phyloP scores from a whole-genome alignment of 2,797 vertebrate species.

The Coregonus suidteri region DNA sequence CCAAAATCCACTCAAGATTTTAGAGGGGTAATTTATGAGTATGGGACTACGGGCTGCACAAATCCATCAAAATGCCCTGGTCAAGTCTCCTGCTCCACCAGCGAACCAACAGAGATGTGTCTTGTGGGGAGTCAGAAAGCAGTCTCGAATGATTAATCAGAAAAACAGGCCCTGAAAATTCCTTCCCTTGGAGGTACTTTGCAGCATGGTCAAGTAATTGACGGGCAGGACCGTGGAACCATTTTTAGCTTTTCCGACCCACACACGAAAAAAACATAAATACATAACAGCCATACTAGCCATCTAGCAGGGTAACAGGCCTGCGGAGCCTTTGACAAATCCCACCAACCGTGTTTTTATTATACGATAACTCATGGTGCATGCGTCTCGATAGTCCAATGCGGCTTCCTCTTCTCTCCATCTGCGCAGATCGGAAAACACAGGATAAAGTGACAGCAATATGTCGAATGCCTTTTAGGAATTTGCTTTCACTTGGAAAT shows the following conservation, averaged over 20 bases:
- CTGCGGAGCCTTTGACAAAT: background rate
- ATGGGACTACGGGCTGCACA: background rate
- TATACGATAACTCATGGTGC: background rate
- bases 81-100: too few relatives aligned
- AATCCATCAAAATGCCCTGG: background rate
- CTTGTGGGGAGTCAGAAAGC: background rate
- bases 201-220: conserved; percentile 5
- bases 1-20: background rate
- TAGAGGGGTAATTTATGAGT: background rate
- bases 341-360: background rate
- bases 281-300: too few relatives aligned
- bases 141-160: background rate
- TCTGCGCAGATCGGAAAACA: background rate
- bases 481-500: background rate
- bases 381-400: background rate
- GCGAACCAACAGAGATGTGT: background rate
- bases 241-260: conserved; percentile 13
- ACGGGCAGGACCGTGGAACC: background rate
- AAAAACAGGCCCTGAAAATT: conserved; percentile 3
- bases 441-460: background rate
- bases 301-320: background rate
- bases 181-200: background rate
- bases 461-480: background rate
- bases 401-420: background rate
- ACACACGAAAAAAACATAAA: background rate